These are phyloP conservation scores for Grantiella picta DNA, from an alignment of 2,113 vertebrate genomes.

Conservation along the genomic window DNA sequence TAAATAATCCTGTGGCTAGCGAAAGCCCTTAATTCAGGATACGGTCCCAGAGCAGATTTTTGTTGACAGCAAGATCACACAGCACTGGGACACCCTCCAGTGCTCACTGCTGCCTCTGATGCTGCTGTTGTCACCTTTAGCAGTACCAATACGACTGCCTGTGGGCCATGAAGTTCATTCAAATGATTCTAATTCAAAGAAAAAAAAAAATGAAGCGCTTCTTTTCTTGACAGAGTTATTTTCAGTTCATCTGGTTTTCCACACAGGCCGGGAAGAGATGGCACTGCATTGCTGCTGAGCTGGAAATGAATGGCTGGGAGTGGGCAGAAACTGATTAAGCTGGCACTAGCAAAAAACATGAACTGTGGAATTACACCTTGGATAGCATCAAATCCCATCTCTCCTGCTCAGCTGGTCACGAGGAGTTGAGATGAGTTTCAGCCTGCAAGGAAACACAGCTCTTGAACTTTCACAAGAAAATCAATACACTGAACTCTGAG, in stretches of 20 bases:
- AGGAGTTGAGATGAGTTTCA: constrained; percentile 24
- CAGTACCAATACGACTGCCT: background rate
- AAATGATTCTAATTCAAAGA: background rate
- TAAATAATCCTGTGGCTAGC: background rate
- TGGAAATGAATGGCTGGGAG: constrained; percentile 38
- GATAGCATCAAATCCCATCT: constrained; percentile 44
- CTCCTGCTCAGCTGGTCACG: constrained; percentile 40
- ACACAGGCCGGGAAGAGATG: background rate
- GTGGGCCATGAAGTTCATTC: background rate
- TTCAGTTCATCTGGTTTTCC: background rate
- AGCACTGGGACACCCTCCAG: background rate
- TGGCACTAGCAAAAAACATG: background rate
- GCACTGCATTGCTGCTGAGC: constrained; percentile 8
- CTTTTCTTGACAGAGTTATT: background rate
- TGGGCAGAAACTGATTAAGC: constrained; percentile 10
- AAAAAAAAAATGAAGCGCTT: background rate
- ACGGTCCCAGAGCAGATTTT: background rate
- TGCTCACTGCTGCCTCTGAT: background rate
- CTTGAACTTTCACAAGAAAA: constrained; percentile 23
- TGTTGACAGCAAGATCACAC: background rate
- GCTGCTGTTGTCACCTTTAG: background rate
- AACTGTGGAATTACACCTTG: constrained; percentile 41
- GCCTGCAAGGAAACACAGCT: constrained; percentile 7
- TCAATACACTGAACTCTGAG: background rate
- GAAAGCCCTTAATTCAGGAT: background rate